Evolutionary conservation across 2,888 invertebrate genomes (phyloP).

Genomic region (Xestoiulus laeticollis): DNA sequence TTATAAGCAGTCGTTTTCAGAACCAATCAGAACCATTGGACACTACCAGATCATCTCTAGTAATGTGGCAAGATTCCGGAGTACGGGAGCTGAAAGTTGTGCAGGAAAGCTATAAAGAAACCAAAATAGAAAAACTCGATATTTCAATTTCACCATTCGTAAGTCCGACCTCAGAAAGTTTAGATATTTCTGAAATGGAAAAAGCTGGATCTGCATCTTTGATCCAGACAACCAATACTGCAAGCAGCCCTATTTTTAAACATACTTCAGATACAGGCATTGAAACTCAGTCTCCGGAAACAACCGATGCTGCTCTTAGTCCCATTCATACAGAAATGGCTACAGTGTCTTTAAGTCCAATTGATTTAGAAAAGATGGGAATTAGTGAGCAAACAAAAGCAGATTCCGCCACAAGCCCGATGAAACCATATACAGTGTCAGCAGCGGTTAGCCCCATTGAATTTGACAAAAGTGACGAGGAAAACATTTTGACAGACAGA

Average conservation of each 20-base stretch:
- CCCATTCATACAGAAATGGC: slow-evolving; percentile 54
- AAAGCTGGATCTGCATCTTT: slow-evolving; percentile 4
- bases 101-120: not conserved
- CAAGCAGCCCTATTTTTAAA: slow-evolving; percentile 47
- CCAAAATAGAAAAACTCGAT: not conserved
- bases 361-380: slow-evolving; percentile 45
- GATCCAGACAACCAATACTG: slow-evolving; percentile 39
- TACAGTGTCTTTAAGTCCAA: slow-evolving; percentile 54
- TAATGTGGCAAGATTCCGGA: slow-evolving; percentile 4
- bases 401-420: slow-evolving; percentile 53
- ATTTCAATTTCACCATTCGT: slow-evolving; percentile 39
- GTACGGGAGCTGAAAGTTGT: slow-evolving; percentile 34
- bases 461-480: not conserved
- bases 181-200: not conserved
- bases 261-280: slow-evolving; percentile 53
- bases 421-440: slow-evolving; percentile 22
- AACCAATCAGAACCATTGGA: not conserved
- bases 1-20: no score
- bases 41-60: not conserved
- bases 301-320: slow-evolving; percentile 55
- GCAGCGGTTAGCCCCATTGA: slow-evolving; percentile 53
- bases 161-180: slow-evolving; percentile 34
- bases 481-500: not conserved
- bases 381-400: not conserved
- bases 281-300: slow-evolving; percentile 45